A percentile compares a stretch with the other conserved stretches of the same genome.
These are phyloP conservation scores for Sycophila texana DNA, from an alignment of 2,888 invertebrate species.

Conservation along the genomic window DNA sequence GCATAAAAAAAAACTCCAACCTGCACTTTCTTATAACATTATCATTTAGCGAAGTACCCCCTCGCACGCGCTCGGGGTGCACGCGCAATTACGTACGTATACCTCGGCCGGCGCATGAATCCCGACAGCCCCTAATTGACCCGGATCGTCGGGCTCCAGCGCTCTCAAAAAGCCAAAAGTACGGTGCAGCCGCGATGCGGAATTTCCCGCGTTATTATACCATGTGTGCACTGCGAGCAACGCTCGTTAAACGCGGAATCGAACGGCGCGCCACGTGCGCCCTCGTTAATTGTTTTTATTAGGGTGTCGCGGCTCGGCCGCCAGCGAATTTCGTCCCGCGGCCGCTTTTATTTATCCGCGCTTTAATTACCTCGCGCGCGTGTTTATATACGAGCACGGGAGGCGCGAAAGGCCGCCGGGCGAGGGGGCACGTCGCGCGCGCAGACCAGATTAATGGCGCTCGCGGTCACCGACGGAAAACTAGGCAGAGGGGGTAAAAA, in stretches of 20 bases:
- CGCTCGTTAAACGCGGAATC: slow-evolving; percentile 6
- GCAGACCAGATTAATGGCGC: neutral
- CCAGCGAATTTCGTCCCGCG: slow-evolving; percentile 69
- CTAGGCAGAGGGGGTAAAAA: neutral
- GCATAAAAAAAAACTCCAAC: no score
- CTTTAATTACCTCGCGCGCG: slow-evolving; percentile 71
- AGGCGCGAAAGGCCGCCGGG: slow-evolving; percentile 48
- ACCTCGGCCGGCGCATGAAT: no score
- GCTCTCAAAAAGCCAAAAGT: no score
- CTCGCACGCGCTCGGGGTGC: no score
- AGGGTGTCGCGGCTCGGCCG: slow-evolving; percentile 54
- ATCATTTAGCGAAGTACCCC: no score
- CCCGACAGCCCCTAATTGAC: no score
- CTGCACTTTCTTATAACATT: no score
- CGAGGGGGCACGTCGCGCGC: slow-evolving; percentile 51
- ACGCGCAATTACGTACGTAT: no score
- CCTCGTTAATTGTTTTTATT: slow-evolving; percentile 64
- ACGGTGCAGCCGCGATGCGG: no score
- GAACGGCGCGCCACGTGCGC: slow-evolving; percentile 2
- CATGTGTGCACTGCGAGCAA: no score
- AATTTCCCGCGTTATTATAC: no score
- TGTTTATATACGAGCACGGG: slow-evolving; percentile 67
- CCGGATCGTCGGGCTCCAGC: no score
- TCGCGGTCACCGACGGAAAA: neutral
- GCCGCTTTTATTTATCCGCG: slow-evolving; percentile 71